A percentile compares a stretch with the other conserved stretches of the same genome.
Conservation (phyloP, 1,140 invertebrate species). For the Zophobas morio region DNA sequence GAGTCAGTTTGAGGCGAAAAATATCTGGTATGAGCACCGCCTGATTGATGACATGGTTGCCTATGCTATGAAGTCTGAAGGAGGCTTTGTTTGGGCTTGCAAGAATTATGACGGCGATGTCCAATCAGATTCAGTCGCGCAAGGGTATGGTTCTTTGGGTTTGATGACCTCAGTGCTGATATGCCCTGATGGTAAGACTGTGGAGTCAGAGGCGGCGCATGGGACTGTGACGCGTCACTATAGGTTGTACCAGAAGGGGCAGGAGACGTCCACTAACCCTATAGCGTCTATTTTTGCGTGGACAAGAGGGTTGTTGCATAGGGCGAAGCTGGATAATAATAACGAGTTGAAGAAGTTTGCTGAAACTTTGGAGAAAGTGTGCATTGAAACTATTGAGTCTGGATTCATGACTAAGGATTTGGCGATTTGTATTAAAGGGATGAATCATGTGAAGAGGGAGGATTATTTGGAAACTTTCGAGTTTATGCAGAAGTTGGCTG, state of each 20-base stretch:
- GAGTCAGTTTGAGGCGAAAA: conserved; percentile 84
- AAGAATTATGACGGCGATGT: conserved; percentile 99
- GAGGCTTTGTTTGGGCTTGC: conserved; percentile 99
- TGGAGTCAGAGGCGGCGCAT: conserved; percentile 98
- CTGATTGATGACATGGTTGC: conserved; percentile 99
- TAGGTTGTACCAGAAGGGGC: conserved; percentile 93
- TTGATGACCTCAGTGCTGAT: conserved; percentile 96
- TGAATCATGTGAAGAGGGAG: conserved; percentile 82
- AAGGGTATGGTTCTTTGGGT: conserved; percentile 93
- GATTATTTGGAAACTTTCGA: conserved; percentile 99
- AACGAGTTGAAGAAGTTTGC: conserved; percentile 82
- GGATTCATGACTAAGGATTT: conserved; percentile 99
- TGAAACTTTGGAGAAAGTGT: conserved; percentile 89
- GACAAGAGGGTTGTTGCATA: conserved; percentile 90
- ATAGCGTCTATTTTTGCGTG: conserved; percentile 99
- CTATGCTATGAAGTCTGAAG: conserved; percentile 97
- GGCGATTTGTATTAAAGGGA: conserved; percentile 97
- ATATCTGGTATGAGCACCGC: conserved; percentile 97
- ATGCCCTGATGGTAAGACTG: conserved; percentile 96
- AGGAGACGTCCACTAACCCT: conserved; percentile 98
- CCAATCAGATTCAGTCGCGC: conserved; percentile 97
- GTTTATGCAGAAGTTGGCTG: conserved; percentile 96
- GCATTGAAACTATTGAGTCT: conserved; percentile 94
- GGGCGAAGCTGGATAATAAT: conserved; percentile 95
- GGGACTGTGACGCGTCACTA: conserved; percentile 98